Percentiles rank a stretch among this genome's conserved stretches.
These are phyloP conservation scores for Xylota sylvarum DNA, from an alignment of 2,888 invertebrate genomes.

Conservation along the genomic window DNA sequence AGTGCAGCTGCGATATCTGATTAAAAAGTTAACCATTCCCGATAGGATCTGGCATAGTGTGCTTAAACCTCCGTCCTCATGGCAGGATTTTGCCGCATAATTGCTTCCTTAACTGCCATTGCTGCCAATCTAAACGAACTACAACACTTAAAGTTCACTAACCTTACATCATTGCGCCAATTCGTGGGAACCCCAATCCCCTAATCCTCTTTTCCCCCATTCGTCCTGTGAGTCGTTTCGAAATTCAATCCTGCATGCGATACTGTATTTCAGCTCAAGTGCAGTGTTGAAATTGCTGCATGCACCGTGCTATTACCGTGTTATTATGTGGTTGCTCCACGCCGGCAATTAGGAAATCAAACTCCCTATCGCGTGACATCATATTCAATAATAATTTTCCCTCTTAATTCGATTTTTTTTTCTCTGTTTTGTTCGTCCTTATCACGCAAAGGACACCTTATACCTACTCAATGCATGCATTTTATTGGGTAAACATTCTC, in stretches of 20 bases:
- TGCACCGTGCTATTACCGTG: slow-evolving; percentile 24
- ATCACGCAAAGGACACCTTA: slow-evolving; percentile 48
- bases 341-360: slow-evolving; percentile 66
- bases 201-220: background rate
- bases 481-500: slow-evolving; percentile 14
- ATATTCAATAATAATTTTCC: slow-evolving; percentile 65
- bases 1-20: slow-evolving; percentile 2
- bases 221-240: background rate
- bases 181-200: background rate
- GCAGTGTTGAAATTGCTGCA: slow-evolving; percentile 48
- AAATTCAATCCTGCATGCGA: slow-evolving; percentile 44
- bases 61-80: background rate
- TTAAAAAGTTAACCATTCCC: slow-evolving; percentile 32
- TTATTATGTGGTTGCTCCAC: slow-evolving; percentile 49
- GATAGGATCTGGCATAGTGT: slow-evolving; percentile 27
- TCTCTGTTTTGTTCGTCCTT: slow-evolving; percentile 6
- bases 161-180: slow-evolving; percentile 35
- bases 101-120: slow-evolving; percentile 33
- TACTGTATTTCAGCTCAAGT: slow-evolving; percentile 49
- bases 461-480: background rate
- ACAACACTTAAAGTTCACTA: slow-evolving; percentile 47
- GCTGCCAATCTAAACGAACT: slow-evolving; percentile 15
- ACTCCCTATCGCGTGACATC: slow-evolving; percentile 70
- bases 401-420: slow-evolving; percentile 51
- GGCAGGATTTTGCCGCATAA: slow-evolving; percentile 65